These are phyloP conservation scores for Chelidonichthys spinosus DNA, from an alignment of 2,797 vertebrate species.

Conservation along the genomic window DNA sequence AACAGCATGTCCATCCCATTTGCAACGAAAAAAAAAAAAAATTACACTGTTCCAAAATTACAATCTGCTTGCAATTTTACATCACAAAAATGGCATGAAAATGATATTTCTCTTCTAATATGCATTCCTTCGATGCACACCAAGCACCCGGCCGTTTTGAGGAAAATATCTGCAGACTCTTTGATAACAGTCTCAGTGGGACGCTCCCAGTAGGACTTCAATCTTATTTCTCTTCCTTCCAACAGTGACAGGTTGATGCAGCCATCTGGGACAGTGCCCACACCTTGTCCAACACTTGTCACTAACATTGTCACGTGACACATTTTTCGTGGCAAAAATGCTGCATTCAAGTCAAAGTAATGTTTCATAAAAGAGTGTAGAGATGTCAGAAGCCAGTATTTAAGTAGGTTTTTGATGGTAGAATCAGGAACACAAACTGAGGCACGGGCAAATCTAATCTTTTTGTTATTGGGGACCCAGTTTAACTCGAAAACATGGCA, in stretches of 20 bases:
- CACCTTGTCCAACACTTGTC: slow-evolving; percentile 20
- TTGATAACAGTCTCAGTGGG: slow-evolving; percentile 13
- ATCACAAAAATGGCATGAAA: slow-evolving; percentile 5
- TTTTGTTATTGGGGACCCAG: not conserved
- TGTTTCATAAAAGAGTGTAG: not conserved
- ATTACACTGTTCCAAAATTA: not conserved
- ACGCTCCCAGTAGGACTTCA: slow-evolving; percentile 41
- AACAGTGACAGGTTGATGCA: slow-evolving; percentile 42
- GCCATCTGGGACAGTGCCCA: slow-evolving; percentile 37
- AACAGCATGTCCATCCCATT: not conserved
- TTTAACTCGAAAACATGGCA: not conserved
- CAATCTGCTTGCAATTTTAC: not conserved
- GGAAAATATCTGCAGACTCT: slow-evolving; percentile 20
- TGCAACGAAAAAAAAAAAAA: not conserved
- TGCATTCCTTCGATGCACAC: not conserved
- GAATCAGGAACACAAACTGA: slow-evolving; percentile 10
- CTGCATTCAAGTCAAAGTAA: not conserved
- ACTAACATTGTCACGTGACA: not conserved
- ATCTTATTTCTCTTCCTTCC: slow-evolving; percentile 27
- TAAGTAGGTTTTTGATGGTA: not conserved
- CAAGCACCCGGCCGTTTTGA: not conserved
- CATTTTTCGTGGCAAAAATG: slow-evolving; percentile 5
- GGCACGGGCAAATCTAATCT: not conserved
- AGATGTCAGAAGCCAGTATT: not conserved
- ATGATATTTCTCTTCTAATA: not conserved